Percentiles rank a stretch among this genome's conserved stretches.
These are phyloP conservation scores for Pyrocoelia pectoralis DNA, from an alignment of 2,888 invertebrate genomes.

Conservation along the genomic window DNA sequence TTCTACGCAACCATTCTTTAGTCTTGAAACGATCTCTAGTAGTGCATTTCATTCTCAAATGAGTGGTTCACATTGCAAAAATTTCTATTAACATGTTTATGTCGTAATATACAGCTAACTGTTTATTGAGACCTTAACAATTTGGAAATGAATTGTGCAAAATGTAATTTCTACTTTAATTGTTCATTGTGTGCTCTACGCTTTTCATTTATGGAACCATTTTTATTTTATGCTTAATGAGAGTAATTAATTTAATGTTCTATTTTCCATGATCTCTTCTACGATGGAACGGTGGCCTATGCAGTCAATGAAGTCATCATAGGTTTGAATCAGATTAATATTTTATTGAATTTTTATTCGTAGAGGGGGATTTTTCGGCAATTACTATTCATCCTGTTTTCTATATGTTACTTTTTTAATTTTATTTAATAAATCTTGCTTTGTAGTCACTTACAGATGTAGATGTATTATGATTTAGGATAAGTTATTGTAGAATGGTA, in stretches of 20 bases:
- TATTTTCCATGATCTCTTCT: conserved; percentile 55
- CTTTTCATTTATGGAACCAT: not conserved
- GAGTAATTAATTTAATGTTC: conserved; percentile 35
- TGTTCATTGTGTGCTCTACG: too few species aligned
- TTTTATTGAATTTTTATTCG: conserved; percentile 33
- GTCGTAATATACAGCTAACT: too few species aligned
- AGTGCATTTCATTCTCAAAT: too few species aligned
- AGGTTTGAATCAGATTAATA: conserved; percentile 56
- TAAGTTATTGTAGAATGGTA: too few species aligned
- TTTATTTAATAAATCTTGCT: not conserved
- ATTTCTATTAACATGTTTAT: too few species aligned
- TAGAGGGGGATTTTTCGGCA: conserved; percentile 30
- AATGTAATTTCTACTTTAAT: too few species aligned
- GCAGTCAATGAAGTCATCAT: conserved; percentile 62
- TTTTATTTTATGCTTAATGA: conserved; percentile 1
- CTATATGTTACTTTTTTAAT: not conserved
- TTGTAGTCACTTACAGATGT: not conserved
- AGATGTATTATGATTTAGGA: too few species aligned
- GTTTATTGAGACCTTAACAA: too few species aligned
- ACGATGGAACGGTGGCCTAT: conserved; percentile 47
- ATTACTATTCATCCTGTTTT: conserved; percentile 23
- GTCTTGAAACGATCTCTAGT: too few species aligned
- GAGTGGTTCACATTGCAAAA: too few species aligned
- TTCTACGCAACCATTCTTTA: too few species aligned
- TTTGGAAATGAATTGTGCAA: too few species aligned